phyloP scores from a whole-genome alignment of 2,888 invertebrate genomes.

The Automeris io region DNA sequence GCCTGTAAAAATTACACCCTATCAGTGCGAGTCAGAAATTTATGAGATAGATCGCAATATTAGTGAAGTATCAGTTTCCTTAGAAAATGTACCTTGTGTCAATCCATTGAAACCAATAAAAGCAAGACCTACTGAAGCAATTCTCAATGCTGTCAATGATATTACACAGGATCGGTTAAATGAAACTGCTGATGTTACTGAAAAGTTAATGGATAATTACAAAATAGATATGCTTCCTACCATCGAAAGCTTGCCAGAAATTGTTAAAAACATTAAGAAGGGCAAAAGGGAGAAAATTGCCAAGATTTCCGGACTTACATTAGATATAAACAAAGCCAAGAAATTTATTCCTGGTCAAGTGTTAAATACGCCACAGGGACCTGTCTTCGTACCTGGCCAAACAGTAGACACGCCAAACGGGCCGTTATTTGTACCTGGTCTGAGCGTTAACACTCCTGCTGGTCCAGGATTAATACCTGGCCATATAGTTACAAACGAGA shows the following conservation, averaged over 20 bases:
- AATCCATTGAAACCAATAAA: slow-evolving; percentile 78
- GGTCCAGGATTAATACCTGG: slow-evolving; percentile 85
- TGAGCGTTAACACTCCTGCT: slow-evolving; percentile 81
- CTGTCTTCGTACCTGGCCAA: slow-evolving; percentile 85
- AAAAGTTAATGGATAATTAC: slow-evolving; percentile 74
- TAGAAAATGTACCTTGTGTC: slow-evolving; percentile 79
- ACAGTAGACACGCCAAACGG: slow-evolving; percentile 83
- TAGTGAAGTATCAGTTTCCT: slow-evolving; percentile 69
- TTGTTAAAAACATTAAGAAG: slow-evolving; percentile 78
- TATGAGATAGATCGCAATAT: slow-evolving; percentile 71
- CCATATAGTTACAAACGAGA: slow-evolving; percentile 79
- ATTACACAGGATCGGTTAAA: slow-evolving; percentile 76
- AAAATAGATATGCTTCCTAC: slow-evolving; percentile 78
- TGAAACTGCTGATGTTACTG: slow-evolving; percentile 77
- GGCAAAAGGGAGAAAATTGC: slow-evolving; percentile 77
- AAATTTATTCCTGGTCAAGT: slow-evolving; percentile 85
- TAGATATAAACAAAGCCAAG: slow-evolving; percentile 81
- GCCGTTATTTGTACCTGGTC: slow-evolving; percentile 83
- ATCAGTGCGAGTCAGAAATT: slow-evolving; percentile 68
- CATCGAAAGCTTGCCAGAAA: slow-evolving; percentile 79
- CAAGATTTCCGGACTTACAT: slow-evolving; percentile 79
- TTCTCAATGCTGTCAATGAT: slow-evolving; percentile 68
- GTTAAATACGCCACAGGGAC: slow-evolving; percentile 82
- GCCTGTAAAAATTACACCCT: slow-evolving; percentile 66
- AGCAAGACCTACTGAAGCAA: slow-evolving; percentile 57